Evolutionary conservation across 2,888 invertebrate genomes (phyloP).

Genomic region (Danaus chrysippus): DNA sequence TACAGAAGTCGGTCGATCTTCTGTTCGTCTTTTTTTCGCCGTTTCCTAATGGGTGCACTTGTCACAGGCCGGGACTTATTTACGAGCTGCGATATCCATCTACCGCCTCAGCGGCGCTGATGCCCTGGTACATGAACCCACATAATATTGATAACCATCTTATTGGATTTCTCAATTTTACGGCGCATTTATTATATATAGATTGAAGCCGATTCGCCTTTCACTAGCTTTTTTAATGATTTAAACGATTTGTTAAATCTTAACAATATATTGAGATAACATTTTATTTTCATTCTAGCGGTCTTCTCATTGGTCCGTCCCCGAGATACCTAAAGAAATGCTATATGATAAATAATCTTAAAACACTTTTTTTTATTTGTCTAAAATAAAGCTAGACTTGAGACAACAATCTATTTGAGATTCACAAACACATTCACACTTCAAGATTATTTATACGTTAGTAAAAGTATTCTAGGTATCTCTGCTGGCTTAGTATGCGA

Average conservation of each 20-base stretch:
- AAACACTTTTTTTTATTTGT: too few species aligned
- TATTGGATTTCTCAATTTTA: conserved; percentile 13
- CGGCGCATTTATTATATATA: not conserved
- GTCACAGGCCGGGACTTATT: conserved; percentile 61
- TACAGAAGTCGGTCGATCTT: conserved; percentile 33
- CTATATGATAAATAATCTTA: too few species aligned
- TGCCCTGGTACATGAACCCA: conserved; percentile 32
- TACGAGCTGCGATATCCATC: conserved; percentile 63
- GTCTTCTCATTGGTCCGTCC: too few species aligned
- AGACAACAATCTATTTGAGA: too few species aligned
- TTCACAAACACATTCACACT: too few species aligned
- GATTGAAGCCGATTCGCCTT: conserved; percentile 2
- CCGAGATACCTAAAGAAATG: too few species aligned
- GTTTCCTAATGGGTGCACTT: conserved; percentile 63
- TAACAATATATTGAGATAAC: not conserved
- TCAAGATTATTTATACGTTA: too few species aligned
- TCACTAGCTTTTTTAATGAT: not conserved
- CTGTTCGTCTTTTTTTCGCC: conserved; percentile 34
- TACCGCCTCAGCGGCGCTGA: conserved; percentile 35
- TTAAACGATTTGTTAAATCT: not conserved
- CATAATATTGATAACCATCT: conserved; percentile 21
- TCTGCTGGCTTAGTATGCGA: conserved; percentile 19
- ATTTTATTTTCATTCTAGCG: not conserved
- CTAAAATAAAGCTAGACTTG: too few species aligned
- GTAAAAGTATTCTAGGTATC: not conserved